phyloP scores from a whole-genome alignment of 2,113 vertebrate genomes.

The Lasiurus cinereus region DNA sequence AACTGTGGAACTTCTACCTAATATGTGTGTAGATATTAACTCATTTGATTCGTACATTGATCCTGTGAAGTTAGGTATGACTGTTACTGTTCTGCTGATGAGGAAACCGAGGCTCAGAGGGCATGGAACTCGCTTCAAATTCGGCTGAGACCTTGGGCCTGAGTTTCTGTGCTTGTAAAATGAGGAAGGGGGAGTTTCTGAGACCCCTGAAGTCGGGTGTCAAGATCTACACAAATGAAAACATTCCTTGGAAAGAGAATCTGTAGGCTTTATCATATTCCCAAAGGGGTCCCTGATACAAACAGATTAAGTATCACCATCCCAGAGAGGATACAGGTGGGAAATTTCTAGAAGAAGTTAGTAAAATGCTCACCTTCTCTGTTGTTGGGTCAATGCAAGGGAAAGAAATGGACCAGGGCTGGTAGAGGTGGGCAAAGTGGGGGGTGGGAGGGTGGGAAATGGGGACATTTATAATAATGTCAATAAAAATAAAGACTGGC shows the following conservation, averaged over 20 bases:
- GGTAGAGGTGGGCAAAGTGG: not conserved
- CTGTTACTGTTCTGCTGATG: not conserved
- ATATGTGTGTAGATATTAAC: not conserved
- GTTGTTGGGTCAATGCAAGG: not conserved
- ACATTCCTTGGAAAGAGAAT: not conserved
- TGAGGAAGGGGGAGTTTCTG: not conserved
- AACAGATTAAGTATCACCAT: not conserved
- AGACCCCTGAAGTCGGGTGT: not conserved
- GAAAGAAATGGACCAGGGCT: not conserved
- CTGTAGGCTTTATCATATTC: not conserved
- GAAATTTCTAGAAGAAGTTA: not conserved
- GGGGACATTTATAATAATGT: no score
- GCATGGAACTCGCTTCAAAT: not conserved
- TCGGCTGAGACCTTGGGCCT: not conserved
- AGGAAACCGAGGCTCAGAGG: not conserved
- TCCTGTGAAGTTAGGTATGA: not conserved
- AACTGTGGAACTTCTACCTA: not conserved
- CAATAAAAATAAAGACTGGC: no score
- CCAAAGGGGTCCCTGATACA: not conserved
- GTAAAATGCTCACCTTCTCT: not conserved
- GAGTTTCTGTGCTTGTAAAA: not conserved
- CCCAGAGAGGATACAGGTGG: not conserved
- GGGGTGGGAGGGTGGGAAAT: no score
- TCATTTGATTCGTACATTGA: not conserved
- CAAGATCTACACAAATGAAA: not conserved